Evolutionary conservation across 2,888 invertebrate genomes (phyloP).

Genomic region (Drosophila birchii): DNA sequence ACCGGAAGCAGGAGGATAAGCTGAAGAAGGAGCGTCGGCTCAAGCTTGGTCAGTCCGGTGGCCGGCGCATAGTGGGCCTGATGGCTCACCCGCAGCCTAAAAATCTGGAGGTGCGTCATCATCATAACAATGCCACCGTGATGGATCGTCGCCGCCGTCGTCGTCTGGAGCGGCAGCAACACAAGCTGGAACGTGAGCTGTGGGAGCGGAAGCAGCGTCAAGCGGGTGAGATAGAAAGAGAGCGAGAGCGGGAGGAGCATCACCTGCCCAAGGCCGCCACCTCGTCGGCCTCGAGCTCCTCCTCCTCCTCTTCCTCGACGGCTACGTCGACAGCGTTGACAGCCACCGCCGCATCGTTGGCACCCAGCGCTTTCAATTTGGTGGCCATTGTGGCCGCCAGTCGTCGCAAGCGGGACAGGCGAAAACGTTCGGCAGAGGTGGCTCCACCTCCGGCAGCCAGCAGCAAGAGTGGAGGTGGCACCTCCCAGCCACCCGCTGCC

Average conservation of each 20-base stretch:
- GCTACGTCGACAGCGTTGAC: conserved; percentile 80
- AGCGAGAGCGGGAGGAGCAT: conserved; percentile 44
- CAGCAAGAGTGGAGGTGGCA: background rate
- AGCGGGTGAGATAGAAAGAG: conserved; percentile 43
- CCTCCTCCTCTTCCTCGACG: conserved; percentile 74
- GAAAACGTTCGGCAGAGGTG: conserved; percentile 72
- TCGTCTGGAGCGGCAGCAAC: conserved; percentile 53
- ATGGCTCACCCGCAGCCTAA: conserved; percentile 74
- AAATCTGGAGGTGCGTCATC: conserved; percentile 78
- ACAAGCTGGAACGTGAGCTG: conserved; percentile 43
- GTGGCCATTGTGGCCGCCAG: conserved; percentile 82
- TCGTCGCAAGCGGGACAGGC: conserved; percentile 81
- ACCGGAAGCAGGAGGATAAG: conserved; percentile 38
- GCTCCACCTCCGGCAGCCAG: conserved; percentile 18
- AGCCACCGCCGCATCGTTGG: conserved; percentile 74
- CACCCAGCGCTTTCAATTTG: conserved; percentile 80
- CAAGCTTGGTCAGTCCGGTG: conserved; percentile 25
- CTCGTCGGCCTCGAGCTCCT: conserved; percentile 62
- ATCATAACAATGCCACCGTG: conserved; percentile 78
- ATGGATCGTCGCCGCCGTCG: conserved; percentile 53
- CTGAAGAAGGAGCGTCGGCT: conserved; percentile 50
- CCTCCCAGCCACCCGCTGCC: conserved; percentile 37
- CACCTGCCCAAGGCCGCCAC: conserved; percentile 55
- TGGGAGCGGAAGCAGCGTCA: conserved; percentile 47
- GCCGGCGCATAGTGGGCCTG: conserved; percentile 31